These are phyloP conservation scores for Artemia franciscana DNA, from an alignment of 1,140 invertebrate species.

Conservation along the genomic window DNA sequence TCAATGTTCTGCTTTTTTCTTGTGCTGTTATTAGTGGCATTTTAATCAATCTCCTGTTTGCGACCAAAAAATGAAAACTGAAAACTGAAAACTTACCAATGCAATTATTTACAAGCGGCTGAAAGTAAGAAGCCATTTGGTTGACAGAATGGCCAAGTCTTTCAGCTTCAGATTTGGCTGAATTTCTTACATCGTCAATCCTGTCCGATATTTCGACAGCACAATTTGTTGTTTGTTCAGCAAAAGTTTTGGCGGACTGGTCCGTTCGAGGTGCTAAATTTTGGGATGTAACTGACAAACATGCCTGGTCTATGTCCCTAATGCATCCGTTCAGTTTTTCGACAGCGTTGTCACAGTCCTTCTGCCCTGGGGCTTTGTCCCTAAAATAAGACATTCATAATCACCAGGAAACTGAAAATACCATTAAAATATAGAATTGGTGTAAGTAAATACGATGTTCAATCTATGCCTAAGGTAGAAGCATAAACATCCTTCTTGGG, in stretches of 20 bases:
- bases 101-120: constrained; percentile 53
- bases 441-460: too few species aligned
- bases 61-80: background rate
- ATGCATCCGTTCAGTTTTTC: constrained; percentile 49
- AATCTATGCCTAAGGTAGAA: too few species aligned
- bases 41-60: too few species aligned
- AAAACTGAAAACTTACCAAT: constrained; percentile 35
- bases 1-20: too few species aligned
- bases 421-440: too few species aligned
- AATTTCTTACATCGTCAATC: constrained; percentile 49
- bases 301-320: constrained; percentile 59
- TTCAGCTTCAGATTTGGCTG: constrained; percentile 75
- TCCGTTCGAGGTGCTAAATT: constrained; percentile 41
- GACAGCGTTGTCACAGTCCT: constrained; percentile 67
- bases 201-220: constrained; percentile 49
- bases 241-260: constrained; percentile 55
- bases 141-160: constrained; percentile 68
- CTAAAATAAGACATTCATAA: too few species aligned
- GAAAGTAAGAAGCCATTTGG: constrained; percentile 56
- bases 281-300: constrained; percentile 63
- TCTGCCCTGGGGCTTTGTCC: constrained; percentile 82
- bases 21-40: too few species aligned
- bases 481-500: too few species aligned
- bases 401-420: too few species aligned
- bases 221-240: constrained; percentile 42